These are phyloP conservation scores for Scytalopus superciliaris DNA, from an alignment of 2,113 vertebrate genomes.

Conservation along the genomic window DNA sequence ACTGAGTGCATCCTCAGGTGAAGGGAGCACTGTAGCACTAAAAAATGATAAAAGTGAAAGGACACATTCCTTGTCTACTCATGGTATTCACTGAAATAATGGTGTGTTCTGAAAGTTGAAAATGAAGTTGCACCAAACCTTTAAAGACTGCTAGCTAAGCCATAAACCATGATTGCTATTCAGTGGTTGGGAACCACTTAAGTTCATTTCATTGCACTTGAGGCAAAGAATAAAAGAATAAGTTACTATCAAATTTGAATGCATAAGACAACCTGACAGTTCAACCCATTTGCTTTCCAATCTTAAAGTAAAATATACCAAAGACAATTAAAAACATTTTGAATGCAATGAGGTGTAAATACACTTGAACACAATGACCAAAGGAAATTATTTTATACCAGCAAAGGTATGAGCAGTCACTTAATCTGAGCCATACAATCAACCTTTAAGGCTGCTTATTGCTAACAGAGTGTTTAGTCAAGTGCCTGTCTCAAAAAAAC, in stretches of 20 bases:
- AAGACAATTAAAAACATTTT: conserved; percentile 25
- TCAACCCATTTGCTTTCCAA: neutral
- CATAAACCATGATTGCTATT: conserved; percentile 11
- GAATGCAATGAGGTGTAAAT: conserved; percentile 32
- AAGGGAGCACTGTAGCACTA: neutral
- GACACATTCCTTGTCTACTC: neutral
- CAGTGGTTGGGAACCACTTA: conserved; percentile 33
- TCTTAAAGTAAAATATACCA: neutral
- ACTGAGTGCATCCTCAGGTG: neutral
- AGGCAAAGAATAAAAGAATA: conserved; percentile 10
- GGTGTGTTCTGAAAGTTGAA: neutral
- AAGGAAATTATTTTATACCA: conserved; percentile 8
- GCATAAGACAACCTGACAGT: neutral
- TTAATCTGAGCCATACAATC: conserved; percentile 7
- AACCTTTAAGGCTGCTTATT: neutral
- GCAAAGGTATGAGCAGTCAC: neutral
- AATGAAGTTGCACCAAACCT: neutral
- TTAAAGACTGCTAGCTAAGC: conserved; percentile 10
- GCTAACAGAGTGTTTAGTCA: neutral
- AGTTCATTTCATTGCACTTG: neutral
- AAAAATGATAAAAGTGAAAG: neutral
- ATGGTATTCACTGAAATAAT: neutral
- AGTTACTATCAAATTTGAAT: neutral
- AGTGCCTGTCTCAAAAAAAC: neutral
- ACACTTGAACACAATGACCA: neutral